Conservation (phyloP, 2,797 vertebrate genomes). For the Hemitrygon akajei region DNA sequence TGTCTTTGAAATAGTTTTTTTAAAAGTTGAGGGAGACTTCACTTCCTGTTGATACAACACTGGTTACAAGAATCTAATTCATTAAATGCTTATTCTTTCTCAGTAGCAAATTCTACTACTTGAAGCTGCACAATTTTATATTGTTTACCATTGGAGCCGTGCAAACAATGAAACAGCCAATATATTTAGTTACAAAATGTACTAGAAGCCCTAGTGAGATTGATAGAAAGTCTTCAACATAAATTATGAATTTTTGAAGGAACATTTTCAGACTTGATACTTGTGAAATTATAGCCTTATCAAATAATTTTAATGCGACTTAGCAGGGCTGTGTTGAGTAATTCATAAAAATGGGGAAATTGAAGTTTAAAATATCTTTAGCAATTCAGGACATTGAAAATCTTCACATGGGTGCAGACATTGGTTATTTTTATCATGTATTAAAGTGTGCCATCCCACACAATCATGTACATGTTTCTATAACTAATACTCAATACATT, state of each 20-base stretch:
- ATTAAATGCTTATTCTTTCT: not conserved
- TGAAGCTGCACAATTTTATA: too few relatives aligned
- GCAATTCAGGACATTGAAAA: not conserved
- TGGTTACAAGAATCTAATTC: not conserved
- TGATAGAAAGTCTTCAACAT: not conserved
- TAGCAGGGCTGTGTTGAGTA: not conserved
- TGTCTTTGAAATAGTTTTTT: not conserved
- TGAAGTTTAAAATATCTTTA: not conserved
- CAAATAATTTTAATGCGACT: not conserved
- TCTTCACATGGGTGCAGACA: not conserved
- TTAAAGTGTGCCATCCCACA: not conserved
- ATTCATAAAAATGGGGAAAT: not conserved
- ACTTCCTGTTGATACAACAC: not conserved
- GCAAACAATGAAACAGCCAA: not conserved
- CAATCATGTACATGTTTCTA: not conserved
- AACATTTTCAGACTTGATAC: not conserved
- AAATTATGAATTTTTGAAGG: not conserved
- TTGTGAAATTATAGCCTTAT: not conserved
- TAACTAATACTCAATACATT: too few relatives aligned
- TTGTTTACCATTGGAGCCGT: not conserved
- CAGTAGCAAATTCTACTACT: not conserved
- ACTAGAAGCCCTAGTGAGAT: not conserved
- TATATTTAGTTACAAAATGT: slow-evolving; percentile 10
- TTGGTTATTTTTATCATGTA: not conserved
- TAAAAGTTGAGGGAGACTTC: too few relatives aligned